These are phyloP conservation scores for Oscheius onirici DNA, from an alignment of 2,888 invertebrate species.

Conservation along the genomic window DNA sequence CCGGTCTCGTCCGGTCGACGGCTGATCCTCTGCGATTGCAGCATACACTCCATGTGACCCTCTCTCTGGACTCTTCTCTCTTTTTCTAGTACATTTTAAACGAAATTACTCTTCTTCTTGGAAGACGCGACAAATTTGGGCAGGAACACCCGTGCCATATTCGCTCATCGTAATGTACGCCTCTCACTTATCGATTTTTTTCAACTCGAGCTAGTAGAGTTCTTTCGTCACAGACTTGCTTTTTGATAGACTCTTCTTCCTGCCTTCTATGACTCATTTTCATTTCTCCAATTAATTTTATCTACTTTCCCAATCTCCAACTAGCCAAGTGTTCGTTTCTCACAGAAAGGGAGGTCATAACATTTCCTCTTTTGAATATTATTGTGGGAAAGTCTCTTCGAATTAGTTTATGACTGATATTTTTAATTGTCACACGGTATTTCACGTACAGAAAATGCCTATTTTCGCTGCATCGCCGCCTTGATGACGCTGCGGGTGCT, in stretches of 20 bases:
- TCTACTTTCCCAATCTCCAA: background rate
- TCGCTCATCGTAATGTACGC: constrained; percentile 31
- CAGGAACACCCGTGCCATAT: constrained; percentile 14
- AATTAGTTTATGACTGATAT: too few relatives aligned
- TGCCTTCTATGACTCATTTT: background rate
- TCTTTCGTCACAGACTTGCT: constrained; percentile 15
- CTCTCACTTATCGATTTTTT: constrained; percentile 29
- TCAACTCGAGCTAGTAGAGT: constrained; percentile 5
- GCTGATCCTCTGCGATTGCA: constrained; percentile 30
- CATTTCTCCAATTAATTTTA: background rate
- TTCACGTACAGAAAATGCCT: too few relatives aligned
- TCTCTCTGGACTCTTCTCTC: constrained; percentile 18
- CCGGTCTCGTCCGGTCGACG: constrained; percentile 32
- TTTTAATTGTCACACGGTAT: too few relatives aligned
- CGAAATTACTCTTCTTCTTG: too few relatives aligned
- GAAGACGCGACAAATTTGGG: background rate
- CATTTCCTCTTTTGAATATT: too few relatives aligned
- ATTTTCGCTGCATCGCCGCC: too few relatives aligned
- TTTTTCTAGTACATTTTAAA: background rate
- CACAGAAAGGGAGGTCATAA: too few relatives aligned
- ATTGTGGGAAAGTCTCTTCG: too few relatives aligned
- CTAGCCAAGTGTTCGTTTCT: too few relatives aligned
- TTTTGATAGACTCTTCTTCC: background rate
- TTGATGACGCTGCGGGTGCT: too few relatives aligned
- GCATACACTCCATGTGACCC: constrained; percentile 26